Evolutionary conservation across 2,888 invertebrate species (phyloP).

Genomic region (Choreutis nemorana): DNA sequence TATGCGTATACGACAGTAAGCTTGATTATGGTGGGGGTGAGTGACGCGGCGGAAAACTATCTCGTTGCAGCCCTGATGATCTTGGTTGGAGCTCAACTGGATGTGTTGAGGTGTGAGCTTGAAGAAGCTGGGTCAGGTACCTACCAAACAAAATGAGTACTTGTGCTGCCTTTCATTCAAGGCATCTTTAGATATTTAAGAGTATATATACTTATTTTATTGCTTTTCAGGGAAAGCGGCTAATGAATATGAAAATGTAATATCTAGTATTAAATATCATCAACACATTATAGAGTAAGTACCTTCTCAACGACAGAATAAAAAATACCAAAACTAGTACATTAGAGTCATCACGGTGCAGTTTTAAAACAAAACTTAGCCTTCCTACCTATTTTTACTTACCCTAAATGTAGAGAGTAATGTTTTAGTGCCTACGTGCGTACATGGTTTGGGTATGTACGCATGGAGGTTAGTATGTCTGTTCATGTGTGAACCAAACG

Average conservation of each 20-base stretch:
- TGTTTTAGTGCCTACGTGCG: no score
- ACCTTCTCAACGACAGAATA: background rate
- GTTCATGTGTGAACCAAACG: no score
- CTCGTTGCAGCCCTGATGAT: conserved; percentile 8
- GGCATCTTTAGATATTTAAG: background rate
- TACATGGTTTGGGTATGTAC: no score
- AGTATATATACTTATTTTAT: background rate
- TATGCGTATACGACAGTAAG: conserved; percentile 9
- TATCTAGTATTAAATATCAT: conserved; percentile 11
- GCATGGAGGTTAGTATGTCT: no score
- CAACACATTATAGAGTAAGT: conserved; percentile 12
- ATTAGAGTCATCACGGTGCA: background rate
- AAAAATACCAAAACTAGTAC: background rate
- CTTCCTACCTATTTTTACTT: background rate
- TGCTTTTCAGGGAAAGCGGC: conserved; percentile 3
- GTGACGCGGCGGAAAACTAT: conserved; percentile 12
- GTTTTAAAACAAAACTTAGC: background rate
- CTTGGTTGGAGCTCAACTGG: conserved; percentile 9
- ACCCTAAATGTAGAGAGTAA: background rate
- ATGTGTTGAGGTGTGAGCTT: conserved; percentile 8
- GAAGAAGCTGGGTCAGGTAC: background rate
- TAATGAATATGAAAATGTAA: conserved; percentile 6
- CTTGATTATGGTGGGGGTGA: conserved; percentile 7
- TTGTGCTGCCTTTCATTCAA: background rate
- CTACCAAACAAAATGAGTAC: background rate